Percentiles rank a stretch among this genome's conserved stretches.
Conservation (phyloP, 1,140 invertebrate genomes). For the Drosophila quadrilineata region DNA sequence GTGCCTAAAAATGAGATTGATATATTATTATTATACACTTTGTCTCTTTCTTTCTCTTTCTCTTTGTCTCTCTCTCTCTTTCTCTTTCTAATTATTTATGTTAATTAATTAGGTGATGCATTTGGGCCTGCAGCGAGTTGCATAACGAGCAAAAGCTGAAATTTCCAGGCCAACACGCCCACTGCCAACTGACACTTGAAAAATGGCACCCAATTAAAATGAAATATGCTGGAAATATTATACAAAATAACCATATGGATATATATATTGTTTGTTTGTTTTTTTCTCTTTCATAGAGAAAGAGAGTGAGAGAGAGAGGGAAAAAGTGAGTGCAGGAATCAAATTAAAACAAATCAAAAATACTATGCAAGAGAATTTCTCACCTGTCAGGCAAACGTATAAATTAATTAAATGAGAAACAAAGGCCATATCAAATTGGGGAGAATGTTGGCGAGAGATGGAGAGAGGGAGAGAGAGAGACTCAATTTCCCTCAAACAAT, state of each 20-base stretch:
- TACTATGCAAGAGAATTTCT: conserved; percentile 29
- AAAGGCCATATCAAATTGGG: conserved; percentile 15
- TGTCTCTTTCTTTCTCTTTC: not conserved
- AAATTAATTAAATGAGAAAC: conserved; percentile 59
- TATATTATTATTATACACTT: conserved; percentile 23
- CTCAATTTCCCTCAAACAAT: conserved; percentile 70
- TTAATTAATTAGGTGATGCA: conserved; percentile 38
- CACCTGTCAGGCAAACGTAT: conserved; percentile 50
- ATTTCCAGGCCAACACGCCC: conserved; percentile 30
- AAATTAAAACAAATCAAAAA: conserved; percentile 57
- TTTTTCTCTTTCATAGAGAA: too few species aligned
- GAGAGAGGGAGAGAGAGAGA: conserved; percentile 37
- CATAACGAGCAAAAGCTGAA: conserved; percentile 30
- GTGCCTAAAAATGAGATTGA: conserved; percentile 84
- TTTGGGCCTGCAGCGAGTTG: conserved; percentile 35
- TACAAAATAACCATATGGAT: conserved; percentile 30
- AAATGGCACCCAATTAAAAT: conserved; percentile 43
- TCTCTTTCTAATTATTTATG: conserved; percentile 15
- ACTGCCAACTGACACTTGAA: conserved; percentile 33
- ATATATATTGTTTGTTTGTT: not conserved
- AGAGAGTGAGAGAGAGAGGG: too few species aligned
- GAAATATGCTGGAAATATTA: conserved; percentile 45
- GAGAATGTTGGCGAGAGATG: conserved; percentile 12
- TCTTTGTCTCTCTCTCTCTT: not conserved
- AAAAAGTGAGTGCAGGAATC: conserved; percentile 39